phyloP scores from a whole-genome alignment of 2,113 vertebrate genomes.

The human (Homo sapiens) region GRCh38 chrX:130117001-130117500 shows the following conservation, averaged over 20 bases:
- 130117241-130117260: neutral
- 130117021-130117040: too few species aligned
- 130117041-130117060: too few species aligned
- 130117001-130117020: too few species aligned
- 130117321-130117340: neutral
- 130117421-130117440: neutral
- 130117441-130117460: neutral
- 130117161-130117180: too few species aligned
- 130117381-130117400: neutral
- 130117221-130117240: neutral
- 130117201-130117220: too few species aligned
- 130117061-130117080: too few species aligned
- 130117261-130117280: neutral
- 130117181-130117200: too few species aligned
- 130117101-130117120: too few species aligned
- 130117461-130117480: neutral
- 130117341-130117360: neutral
- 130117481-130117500: neutral
- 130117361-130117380: neutral
- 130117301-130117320: constrained; percentile 27
- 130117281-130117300: neutral
- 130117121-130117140: too few species aligned
- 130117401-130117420: neutral
- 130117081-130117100: too few species aligned
- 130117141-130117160: too few species aligned